Conservation (phyloP, 1,140 invertebrate species). For the Drosophila sproati region DNA sequence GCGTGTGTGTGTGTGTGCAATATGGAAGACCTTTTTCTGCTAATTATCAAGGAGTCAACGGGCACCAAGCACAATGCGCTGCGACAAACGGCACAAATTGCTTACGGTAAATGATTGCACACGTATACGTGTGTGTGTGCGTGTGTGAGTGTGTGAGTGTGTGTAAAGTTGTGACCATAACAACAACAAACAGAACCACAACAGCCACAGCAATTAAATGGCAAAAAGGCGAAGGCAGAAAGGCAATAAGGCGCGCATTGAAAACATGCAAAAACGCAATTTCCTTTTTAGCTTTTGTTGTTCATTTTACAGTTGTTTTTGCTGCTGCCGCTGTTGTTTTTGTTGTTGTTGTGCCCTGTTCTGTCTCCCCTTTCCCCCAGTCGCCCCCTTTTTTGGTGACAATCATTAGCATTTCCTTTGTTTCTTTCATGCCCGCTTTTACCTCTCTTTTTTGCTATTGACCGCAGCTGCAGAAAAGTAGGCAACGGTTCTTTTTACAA, state of each 20-base stretch:
- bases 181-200: constrained; percentile 18
- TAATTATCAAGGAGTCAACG: constrained; percentile 91
- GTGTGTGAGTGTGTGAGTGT: neutral
- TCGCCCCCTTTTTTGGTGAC: constrained; percentile 19
- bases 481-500: constrained; percentile 47
- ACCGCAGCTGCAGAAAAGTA: constrained; percentile 41
- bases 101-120: constrained; percentile 87
- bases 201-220: constrained; percentile 23
- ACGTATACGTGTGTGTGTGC: constrained; percentile 13
- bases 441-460: neutral
- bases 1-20: constrained; percentile 47
- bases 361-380: too few species aligned
- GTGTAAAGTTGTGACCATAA: constrained; percentile 19
- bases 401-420: constrained; percentile 42
- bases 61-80: constrained; percentile 89
- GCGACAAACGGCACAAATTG: constrained; percentile 91
- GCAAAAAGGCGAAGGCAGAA: constrained; percentile 12
- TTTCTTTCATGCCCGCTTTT: constrained; percentile 7
- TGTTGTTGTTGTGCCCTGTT: constrained; percentile 31
- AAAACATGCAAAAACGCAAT: constrained; percentile 58
- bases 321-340: constrained; percentile 12
- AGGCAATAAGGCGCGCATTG: constrained; percentile 14
- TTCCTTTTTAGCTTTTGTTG: constrained; percentile 37
- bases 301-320: constrained; percentile 11
- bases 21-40: constrained; percentile 93